Evolutionary conservation across 1,140 invertebrate species (phyloP).

Genomic region (Drosophila paulistorum): DNA sequence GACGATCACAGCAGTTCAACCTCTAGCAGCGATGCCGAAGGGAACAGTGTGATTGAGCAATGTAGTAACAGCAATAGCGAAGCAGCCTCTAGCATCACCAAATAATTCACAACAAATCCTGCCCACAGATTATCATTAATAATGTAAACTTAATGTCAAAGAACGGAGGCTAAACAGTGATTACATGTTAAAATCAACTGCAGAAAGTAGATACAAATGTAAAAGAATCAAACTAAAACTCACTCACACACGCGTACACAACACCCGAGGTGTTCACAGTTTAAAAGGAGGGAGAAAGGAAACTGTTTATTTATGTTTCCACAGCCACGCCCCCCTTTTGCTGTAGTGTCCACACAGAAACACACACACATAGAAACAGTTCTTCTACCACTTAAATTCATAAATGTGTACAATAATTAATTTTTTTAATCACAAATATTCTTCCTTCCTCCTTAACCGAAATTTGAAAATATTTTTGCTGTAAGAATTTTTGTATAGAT

Average conservation of each 20-base stretch:
- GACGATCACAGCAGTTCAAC: constrained; percentile 53
- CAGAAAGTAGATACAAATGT: neutral
- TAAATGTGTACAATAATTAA: constrained; percentile 71
- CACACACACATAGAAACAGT: neutral
- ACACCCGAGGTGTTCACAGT: constrained; percentile 11
- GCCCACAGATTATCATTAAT: constrained; percentile 44
- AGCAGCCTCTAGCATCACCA: constrained; percentile 56
- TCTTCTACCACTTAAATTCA: constrained; percentile 36
- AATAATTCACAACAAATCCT: constrained; percentile 46
- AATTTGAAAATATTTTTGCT: constrained; percentile 60
- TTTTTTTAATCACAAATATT: constrained; percentile 35
- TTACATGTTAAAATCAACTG: constrained; percentile 52
- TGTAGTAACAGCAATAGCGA: constrained; percentile 75
- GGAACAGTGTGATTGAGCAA: constrained; percentile 78
- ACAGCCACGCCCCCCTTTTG: constrained; percentile 4
- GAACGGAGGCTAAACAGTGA: constrained; percentile 80
- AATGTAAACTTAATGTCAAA: constrained; percentile 75
- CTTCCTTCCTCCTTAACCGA: constrained; percentile 48
- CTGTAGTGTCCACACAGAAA: constrained; percentile 9
- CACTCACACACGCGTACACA: neutral
- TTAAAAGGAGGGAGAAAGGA: neutral
- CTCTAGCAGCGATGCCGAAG: constrained; percentile 69
- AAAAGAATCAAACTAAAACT: constrained; percentile 1
- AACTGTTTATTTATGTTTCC: constrained; percentile 3
- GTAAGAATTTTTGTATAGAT: constrained; percentile 46